These are phyloP conservation scores for Sarcophaga rosellei DNA, from an alignment of 2,888 invertebrate genomes.

Conservation along the genomic window DNA sequence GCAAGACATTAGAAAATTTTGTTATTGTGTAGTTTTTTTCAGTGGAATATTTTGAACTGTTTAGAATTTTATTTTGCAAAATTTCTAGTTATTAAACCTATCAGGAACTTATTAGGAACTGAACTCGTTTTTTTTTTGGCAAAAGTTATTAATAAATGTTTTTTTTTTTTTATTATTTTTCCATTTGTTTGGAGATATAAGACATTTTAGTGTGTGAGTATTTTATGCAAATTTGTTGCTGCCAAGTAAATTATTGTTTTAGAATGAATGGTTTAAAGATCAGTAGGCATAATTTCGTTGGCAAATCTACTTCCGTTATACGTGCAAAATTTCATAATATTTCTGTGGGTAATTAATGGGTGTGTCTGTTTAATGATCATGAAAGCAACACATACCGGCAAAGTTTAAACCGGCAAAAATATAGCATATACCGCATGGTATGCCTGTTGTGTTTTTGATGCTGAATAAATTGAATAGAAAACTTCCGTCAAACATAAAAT, in stretches of 20 bases:
- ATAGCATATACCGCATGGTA: neutral
- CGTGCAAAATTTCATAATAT: neutral
- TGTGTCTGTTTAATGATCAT: slow-evolving; percentile 2
- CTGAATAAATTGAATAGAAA: slow-evolving; percentile 21
- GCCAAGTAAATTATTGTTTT: neutral
- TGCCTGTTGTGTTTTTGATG: neutral
- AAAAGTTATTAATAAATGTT: neutral
- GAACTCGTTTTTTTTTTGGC: slow-evolving; percentile 10
- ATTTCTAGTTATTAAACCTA: slow-evolving; percentile 10
- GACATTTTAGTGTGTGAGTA: neutral
- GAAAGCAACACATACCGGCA: slow-evolving; percentile 12
- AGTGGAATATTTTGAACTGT: neutral
- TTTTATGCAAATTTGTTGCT: slow-evolving; percentile 43
- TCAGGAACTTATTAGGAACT: neutral
- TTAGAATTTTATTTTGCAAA: neutral
- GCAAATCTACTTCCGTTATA: slow-evolving; percentile 47
- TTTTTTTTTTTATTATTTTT: neutral
- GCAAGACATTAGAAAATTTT: too few relatives aligned
- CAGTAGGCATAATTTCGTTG: slow-evolving; percentile 50
- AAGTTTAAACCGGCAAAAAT: slow-evolving; percentile 25
- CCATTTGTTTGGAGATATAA: neutral
- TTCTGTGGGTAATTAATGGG: neutral
- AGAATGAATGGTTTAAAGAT: slow-evolving; percentile 14
- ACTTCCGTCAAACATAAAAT: slow-evolving; percentile 28
- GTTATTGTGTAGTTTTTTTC: too few relatives aligned